phyloP scores from a whole-genome alignment of 2,113 vertebrate species.

The Puffinus mauretanicus region DNA sequence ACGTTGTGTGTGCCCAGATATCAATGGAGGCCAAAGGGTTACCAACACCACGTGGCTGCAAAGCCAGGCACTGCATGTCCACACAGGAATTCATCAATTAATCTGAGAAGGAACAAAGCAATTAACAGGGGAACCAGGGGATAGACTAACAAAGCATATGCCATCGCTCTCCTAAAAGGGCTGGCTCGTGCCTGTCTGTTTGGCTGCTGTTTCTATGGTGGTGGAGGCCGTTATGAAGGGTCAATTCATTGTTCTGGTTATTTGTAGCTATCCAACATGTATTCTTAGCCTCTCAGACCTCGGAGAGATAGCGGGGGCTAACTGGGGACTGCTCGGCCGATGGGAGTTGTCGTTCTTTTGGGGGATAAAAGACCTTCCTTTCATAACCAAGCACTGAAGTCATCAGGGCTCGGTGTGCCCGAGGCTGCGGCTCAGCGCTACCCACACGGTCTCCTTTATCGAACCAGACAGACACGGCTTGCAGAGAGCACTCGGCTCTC shows the following conservation, averaged over 20 bases:
- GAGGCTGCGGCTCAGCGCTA: background rate
- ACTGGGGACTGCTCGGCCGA: background rate
- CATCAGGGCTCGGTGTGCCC: background rate
- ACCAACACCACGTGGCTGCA: background rate
- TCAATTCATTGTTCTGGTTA: background rate
- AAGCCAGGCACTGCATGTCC: background rate
- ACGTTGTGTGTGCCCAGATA: rapidly evolving
- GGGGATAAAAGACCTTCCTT: background rate
- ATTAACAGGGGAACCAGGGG: background rate
- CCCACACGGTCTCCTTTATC: rapidly evolving
- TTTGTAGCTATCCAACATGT: background rate
- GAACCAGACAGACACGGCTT: rapidly evolving
- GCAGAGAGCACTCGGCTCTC: background rate
- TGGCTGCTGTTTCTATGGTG: conserved; percentile 26
- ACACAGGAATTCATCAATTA: background rate
- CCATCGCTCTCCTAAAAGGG: background rate
- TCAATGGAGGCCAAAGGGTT: background rate
- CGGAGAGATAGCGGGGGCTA: background rate
- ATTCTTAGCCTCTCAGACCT: background rate
- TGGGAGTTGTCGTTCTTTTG: background rate
- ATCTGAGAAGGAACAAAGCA: background rate
- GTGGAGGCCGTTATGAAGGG: background rate
- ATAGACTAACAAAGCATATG: background rate
- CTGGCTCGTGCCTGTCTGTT: conserved; percentile 1
- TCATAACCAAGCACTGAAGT: background rate